These are phyloP conservation scores for Andrena chrysosceles DNA, from an alignment of 2,888 invertebrate species.

Conservation along the genomic window DNA sequence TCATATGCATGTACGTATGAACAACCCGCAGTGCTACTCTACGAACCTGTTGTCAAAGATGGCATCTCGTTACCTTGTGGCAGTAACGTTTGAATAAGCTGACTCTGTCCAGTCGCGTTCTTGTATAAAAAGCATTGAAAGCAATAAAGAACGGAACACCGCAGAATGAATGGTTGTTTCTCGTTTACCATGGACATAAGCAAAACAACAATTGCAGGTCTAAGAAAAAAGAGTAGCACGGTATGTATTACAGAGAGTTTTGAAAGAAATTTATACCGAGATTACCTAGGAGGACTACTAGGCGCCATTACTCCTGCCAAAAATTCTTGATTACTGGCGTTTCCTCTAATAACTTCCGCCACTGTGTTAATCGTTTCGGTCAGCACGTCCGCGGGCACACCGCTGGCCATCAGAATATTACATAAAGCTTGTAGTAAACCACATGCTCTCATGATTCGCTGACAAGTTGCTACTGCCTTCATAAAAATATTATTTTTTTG, in stretches of 20 bases:
- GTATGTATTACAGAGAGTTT: background rate
- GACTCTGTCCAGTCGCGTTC: conserved; percentile 95
- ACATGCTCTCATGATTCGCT: conserved; percentile 94
- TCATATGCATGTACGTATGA: background rate
- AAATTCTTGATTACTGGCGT: conserved; percentile 95
- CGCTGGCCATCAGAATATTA: conserved; percentile 96
- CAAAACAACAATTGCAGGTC: conserved; percentile 97
- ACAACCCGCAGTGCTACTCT: background rate
- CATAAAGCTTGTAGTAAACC: conserved; percentile 94
- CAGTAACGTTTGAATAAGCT: conserved; percentile 95
- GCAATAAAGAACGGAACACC: conserved; percentile 98
- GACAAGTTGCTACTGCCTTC: conserved; percentile 88
- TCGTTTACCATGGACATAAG: conserved; percentile 99
- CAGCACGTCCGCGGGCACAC: conserved; percentile 97
- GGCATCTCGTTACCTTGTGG: conserved; percentile 93
- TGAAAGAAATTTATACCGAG: background rate
- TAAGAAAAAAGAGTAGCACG: conserved; percentile 71
- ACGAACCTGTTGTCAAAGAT: conserved; percentile 87
- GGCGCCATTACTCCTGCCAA: conserved; percentile 96
- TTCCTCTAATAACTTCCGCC: conserved; percentile 97
- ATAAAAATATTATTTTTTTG: background rate
- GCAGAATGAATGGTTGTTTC: conserved; percentile 95
- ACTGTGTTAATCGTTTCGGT: conserved; percentile 98
- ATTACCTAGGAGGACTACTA: conserved; percentile 93
- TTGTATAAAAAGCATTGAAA: conserved; percentile 98